Conservation (phyloP, 2,113 vertebrate species). For the Candoia aspera region DNA sequence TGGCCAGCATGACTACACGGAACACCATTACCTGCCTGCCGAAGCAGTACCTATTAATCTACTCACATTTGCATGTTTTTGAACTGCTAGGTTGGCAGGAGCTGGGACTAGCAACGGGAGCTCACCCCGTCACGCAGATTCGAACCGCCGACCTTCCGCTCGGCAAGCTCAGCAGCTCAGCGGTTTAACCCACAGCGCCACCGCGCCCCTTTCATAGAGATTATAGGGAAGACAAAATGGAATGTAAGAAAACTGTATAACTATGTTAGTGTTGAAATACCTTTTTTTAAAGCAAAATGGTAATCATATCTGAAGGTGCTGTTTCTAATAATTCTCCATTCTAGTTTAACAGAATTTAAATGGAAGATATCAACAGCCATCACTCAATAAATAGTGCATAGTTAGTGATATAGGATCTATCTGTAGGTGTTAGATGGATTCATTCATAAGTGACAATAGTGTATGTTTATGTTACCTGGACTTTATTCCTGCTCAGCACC, state of each 20-base stretch:
- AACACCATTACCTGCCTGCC: no score
- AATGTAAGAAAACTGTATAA: not conserved
- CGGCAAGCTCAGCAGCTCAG: no score
- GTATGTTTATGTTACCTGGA: not conserved
- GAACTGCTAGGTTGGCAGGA: no score
- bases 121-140: no score
- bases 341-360: slow-evolving; percentile 40
- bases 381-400: not conserved
- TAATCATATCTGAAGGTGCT: slow-evolving; percentile 31
- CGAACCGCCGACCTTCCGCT: no score
- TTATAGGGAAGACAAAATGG: not conserved
- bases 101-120: no score
- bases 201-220: no score
- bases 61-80: no score
- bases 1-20: no score
- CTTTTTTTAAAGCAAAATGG: slow-evolving; percentile 34
- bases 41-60: no score
- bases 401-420: not conserved
- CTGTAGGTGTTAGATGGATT: no score
- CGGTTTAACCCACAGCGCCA: no score
- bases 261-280: not conserved
- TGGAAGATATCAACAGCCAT: slow-evolving; percentile 10
- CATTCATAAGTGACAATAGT: not conserved
- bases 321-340: slow-evolving; percentile 47
- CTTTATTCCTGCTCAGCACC: not conserved